Evolutionary conservation across 2,888 invertebrate genomes (phyloP).

Genomic region (Trachelus iudaicus): DNA sequence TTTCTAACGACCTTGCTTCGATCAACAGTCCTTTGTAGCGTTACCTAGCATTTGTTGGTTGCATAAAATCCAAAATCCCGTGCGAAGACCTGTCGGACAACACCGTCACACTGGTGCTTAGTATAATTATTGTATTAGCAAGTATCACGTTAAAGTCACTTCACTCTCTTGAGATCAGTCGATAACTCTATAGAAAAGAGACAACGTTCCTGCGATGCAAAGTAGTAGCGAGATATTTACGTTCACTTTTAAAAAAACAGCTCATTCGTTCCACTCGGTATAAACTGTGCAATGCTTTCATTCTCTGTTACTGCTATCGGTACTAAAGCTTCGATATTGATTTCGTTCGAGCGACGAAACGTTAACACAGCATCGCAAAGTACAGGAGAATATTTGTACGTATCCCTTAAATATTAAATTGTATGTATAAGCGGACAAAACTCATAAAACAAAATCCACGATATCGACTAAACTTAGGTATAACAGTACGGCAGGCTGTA

Average conservation of each 20-base stretch:
- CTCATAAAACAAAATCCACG: no score
- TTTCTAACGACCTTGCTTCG: background rate
- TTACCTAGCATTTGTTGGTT: constrained; percentile 57
- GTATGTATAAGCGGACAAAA: background rate
- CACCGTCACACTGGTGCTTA: constrained; percentile 52
- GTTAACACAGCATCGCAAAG: background rate
- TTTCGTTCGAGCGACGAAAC: background rate
- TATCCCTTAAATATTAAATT: background rate
- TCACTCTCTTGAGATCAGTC: background rate
- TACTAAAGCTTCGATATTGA: background rate
- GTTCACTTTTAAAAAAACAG: background rate
- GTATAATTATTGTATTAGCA: constrained; percentile 46
- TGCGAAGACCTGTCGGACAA: constrained; percentile 59
- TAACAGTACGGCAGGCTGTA: constrained; percentile 17
- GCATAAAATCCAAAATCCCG: constrained; percentile 57
- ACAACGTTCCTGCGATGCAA: background rate
- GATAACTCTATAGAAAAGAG: background rate
- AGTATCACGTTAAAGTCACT: constrained; percentile 7
- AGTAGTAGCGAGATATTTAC: background rate
- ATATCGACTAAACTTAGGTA: background rate
- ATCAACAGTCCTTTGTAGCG: constrained; percentile 8
- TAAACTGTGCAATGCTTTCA: background rate
- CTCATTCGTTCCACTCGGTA: background rate
- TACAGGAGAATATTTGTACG: background rate
- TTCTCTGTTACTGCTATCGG: background rate